Conservation (phyloP, 1,140 invertebrate genomes). For the Orchestia grillus region DNA sequence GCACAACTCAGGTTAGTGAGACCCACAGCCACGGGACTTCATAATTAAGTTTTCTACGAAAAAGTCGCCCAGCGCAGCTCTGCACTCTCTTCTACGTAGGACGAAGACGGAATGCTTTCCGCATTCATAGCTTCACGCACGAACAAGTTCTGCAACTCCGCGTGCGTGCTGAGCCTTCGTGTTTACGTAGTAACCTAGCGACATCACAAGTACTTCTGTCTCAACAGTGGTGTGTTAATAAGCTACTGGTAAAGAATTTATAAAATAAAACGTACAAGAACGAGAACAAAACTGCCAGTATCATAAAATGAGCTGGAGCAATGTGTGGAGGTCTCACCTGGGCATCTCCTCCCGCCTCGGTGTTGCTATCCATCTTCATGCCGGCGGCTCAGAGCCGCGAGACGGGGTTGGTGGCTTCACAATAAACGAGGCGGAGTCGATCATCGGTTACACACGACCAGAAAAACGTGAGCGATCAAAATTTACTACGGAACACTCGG, state of each 20-base stretch:
- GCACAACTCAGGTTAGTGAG: neutral
- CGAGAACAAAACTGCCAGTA: neutral
- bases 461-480: neutral
- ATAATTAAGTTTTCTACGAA: neutral
- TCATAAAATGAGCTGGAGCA: neutral
- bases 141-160: neutral
- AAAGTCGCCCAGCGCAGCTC: neutral
- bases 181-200: neutral
- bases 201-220: neutral
- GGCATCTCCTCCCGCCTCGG: conserved; percentile 13
- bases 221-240: neutral
- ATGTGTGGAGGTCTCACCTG: neutral
- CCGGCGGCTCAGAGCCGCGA: neutral
- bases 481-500: neutral
- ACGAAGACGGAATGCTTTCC: neutral
- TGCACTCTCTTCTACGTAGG: neutral
- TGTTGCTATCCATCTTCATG: conserved; percentile 54
- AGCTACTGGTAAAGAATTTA: neutral
- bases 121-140: neutral
- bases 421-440: neutral
- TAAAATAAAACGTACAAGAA: neutral
- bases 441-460: conserved; percentile 6
- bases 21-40: neutral
- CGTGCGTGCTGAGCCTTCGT: neutral
- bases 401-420: neutral